phyloP scores from a whole-genome alignment of 2,113 vertebrate species.

The Chamaetylas fuelleborni region DNA sequence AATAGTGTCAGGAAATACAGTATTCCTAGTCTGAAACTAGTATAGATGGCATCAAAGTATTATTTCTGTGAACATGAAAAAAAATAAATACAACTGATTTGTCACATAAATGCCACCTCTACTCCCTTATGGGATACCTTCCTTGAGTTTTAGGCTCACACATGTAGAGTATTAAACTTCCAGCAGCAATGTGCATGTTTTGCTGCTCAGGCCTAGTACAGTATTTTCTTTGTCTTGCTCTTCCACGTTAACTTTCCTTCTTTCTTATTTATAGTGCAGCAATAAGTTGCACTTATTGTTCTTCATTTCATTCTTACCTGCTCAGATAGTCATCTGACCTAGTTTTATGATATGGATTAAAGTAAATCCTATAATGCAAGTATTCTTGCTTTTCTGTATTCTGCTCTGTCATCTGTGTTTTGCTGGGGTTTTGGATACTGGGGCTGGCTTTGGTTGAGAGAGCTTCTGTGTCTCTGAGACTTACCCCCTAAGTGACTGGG shows the following conservation, averaged over 20 bases:
- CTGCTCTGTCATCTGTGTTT: slow-evolving; percentile 16
- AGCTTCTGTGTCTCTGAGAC: neutral
- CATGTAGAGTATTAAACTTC: neutral
- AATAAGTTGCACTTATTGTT: neutral
- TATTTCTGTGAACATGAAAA: neutral
- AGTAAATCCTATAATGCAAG: slow-evolving; percentile 30
- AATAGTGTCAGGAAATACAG: neutral
- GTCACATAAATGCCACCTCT: neutral
- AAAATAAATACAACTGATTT: neutral
- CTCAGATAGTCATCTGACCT: slow-evolving; percentile 40
- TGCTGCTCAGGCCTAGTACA: neutral
- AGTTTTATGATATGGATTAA: slow-evolving; percentile 34
- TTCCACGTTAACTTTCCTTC: neutral
- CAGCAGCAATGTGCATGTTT: neutral
- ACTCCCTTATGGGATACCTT: neutral
- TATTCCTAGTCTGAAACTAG: neutral
- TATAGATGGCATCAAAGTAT: neutral
- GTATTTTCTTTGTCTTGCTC: slow-evolving; percentile 6
- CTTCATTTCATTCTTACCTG: slow-evolving; percentile 45
- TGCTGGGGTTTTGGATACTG: slow-evolving; percentile 30
- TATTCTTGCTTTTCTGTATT: slow-evolving; percentile 14
- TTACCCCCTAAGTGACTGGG: neutral
- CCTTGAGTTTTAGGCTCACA: neutral
- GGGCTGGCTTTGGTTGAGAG: slow-evolving; percentile 30
- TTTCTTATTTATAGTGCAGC: slow-evolving; percentile 32